Evolutionary conservation across 1,140 invertebrate species (phyloP).

Genomic region (Phymorhynchus buccinoides): DNA sequence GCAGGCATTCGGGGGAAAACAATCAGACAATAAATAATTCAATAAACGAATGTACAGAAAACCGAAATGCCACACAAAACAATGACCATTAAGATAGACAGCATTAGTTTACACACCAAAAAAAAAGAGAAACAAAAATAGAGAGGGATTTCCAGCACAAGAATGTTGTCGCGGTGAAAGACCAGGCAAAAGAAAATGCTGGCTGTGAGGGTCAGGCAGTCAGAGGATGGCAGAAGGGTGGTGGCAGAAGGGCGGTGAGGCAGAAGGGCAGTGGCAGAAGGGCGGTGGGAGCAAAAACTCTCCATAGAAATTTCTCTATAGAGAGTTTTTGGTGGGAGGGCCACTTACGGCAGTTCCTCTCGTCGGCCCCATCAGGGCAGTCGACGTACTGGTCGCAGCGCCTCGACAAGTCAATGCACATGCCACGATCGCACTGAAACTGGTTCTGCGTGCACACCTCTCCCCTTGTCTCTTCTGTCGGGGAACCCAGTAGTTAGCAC

Average conservation of each 20-base stretch:
- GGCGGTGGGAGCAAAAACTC: too few species aligned
- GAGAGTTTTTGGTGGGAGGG: too few species aligned
- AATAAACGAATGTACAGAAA: too few species aligned
- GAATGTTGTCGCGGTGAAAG: not conserved
- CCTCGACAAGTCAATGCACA: conserved; percentile 50
- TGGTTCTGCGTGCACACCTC: conserved; percentile 43
- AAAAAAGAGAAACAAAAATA: not conserved
- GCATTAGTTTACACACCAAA: not conserved
- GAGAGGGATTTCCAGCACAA: too few species aligned
- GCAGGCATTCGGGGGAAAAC: too few species aligned
- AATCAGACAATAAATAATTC: too few species aligned
- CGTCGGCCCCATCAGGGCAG: conserved; percentile 92
- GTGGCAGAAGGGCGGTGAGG: too few species aligned
- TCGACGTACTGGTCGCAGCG: conserved; percentile 87
- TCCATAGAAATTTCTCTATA: too few species aligned
- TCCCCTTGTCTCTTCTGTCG: not conserved
- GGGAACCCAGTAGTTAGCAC: not conserved
- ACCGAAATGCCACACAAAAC: not conserved
- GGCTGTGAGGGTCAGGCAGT: too few species aligned
- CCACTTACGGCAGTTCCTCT: conserved; percentile 84
- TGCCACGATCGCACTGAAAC: conserved; percentile 69
- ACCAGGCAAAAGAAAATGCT: not conserved
- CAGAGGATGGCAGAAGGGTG: too few species aligned
- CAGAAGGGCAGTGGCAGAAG: too few species aligned
- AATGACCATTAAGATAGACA: too few species aligned